Base-by-base conservation (phyloP, 2,113 vertebrate species). In the Gymnogyps californianus region DNA sequence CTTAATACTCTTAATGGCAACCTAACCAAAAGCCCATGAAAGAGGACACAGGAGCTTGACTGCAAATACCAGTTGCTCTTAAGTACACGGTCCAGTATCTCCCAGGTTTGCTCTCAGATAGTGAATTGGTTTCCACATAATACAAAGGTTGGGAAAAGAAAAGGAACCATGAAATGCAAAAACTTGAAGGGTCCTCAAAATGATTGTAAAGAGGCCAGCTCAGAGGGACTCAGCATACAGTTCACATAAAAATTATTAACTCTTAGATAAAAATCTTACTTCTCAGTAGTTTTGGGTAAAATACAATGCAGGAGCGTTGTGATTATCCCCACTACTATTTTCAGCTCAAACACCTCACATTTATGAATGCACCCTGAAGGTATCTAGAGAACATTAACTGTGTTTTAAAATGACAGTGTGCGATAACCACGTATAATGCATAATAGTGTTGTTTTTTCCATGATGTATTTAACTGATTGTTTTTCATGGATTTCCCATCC, bases 351-450 rank as follows among this genome's bases (percentile, higher is more conserved):
- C 3, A n/a, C 40, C 24, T 91, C 55, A 18, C 4, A 1, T 78
- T 55, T 24, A 2, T 20, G 17, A 15, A 67, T 58, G 28, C 26
- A 42, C 19, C 29, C 15, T 46, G 22, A 66, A 75, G 5, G 58
- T 31, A 3, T 28, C 62, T 79, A 2, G 6, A 29, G 13, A 13
- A 26, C 26, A 36, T 32, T 52, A 62, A 16, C 42, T 62, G 46
- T 42, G 11, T 46, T 49, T 81, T 78, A 29, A 15, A 74, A 1
- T 29, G 36, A 16, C 32, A 17, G 31, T 0, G 13, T n/a, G 16
- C 5, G 4, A 6, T 52, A 31, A 65, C 17, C 4, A 4, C 1
- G 6, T n/a, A 4, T 13, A 9, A n/a, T 46, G 64, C 25, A 4
- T 5, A 42, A 54, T 11, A 49, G 7, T 28, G 38, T 13, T 58